Evolutionary conservation across 2,113 vertebrate genomes (phyloP), one percentile per base, ranked within the genome.

Genomic region (Dasyurus viverrinus): DNA sequence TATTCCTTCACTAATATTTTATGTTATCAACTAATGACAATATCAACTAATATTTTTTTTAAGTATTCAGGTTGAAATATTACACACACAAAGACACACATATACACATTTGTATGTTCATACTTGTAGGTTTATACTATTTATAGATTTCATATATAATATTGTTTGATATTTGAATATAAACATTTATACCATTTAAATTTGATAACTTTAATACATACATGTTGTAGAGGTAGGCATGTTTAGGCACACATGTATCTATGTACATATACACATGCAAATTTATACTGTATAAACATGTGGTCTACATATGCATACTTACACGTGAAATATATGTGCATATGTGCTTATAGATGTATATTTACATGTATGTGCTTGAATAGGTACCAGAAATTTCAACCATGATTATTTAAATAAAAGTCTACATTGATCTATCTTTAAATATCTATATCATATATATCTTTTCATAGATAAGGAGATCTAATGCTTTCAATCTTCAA

Each of bases 241-340:
- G 10, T 57, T 57, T 57, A 11, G 25, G 22, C 25, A 55, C 2
- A 25, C 8, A 55, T 60, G 14, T 12, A 30, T 16, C 30, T 4
- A 30, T 60, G 57, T 30, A 27, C 9, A 60, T n/a, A n/a, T n/a
- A n/a, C n/a, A n/a, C n/a, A n/a, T 48, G 47, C 47, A 48, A 48
- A 48, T 5, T 48, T 48, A 16, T 14, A 76, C 36, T 16, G 16
- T 76, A 4, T 30, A 60, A 60, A 60, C 50, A 52, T 52, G 9
- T 52, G 50, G 50, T 52, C 1, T 52, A 52, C 50, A 52, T 76
- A 36, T 68, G 30, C 11, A 3, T 12, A 11, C 8, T 16, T 36
- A 36, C 0, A 36, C 3, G 5, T 36, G 55, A 2, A 25, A 2
- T 36, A 68, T 36, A 30, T 3, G 36, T 5, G 36, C 0, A 2